Base-by-base conservation (phyloP, 2,888 invertebrate species). In the Petrophora chlorosata region DNA sequence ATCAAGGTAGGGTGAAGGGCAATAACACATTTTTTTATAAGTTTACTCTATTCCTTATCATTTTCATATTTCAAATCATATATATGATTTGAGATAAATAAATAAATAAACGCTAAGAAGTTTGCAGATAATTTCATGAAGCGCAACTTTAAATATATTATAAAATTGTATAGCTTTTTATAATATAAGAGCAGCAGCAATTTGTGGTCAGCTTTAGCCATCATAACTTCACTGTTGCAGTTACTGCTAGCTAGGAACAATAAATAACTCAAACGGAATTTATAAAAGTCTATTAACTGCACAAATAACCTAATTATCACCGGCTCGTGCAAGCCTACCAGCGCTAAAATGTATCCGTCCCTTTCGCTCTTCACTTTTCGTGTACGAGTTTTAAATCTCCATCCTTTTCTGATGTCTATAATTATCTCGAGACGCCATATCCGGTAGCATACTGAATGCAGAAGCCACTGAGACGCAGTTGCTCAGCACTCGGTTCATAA, bases 361-460 rank as follows among this genome's bases (percentile, higher is more conserved):
- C 67, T 55, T 53, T 79, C 68, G 58, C 53, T 54, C 69, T 35
- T 51, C 53, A 55, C 46, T 46, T 59, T 44, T 56, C 40, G 36
- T 43, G 49, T 46, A 53, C 65, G 59, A 61, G 53, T 67, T 65
- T 64, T 62, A 65, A 79, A 67, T 68, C 52, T 66, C 69, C 70
- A 66, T 81, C 81, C 67, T 81, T 74, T 66, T 80, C 77, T 73
- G 72, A 48, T 55, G 63, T 65, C 82, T 89, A 88, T 80, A 84
- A 85, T 84, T 87, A 85, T 79, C 80, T 67, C 67, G 76, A 81
- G 82, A 75, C 75, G 75, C 70, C 71, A 76, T 79, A 86, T 89
- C 89, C 89, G 86, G 85, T 76, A 67, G 66, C 75, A 79, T 76
- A 72, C 77, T 70, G 64, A 55, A 64, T 61, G 63, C 62, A 57